Evolutionary conservation across 2,113 vertebrate species (phyloP), one percentile per base, ranked within the genome.

Genomic region (Cavia aperea): DNA sequence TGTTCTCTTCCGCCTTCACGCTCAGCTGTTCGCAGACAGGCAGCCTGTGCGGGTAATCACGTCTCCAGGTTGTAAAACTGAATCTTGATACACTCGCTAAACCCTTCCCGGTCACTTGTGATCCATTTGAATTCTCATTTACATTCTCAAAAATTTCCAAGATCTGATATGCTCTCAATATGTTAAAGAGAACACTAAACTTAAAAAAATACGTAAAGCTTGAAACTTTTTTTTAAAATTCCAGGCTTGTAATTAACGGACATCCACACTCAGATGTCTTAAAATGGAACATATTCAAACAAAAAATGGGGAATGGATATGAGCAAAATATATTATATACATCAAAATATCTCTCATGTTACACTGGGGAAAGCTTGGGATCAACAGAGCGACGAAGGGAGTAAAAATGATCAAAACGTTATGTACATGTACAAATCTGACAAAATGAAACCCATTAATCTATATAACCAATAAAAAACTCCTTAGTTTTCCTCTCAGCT

Each of bases 1-100:
- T 81, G 92, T 15, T 75, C 62, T 39, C 13, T 11, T 60, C 33
- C 11, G 36, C 10, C 75, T 83, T 15, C 10, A 1, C 3, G 29
- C 86, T 58, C 94, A 93, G 95, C 94, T 95, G 94, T 92, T 91
- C 92, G 81, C 68, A 75, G 75, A 72, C 2, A 29, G 93, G 58
- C 82, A 9, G 82, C 18, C 87, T 31, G 7, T 18, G 51, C 82
- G 62, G 58, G 19, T 73, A 26, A 77, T 90, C 88, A 90, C 0
- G 43, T 92, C 82, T 88, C 79, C 85, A 83, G 7, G 0, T 51
- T 72, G 66, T 63, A 60, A 93, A 91, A 70, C 49, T 36, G 77
- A 96, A 93, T 93, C 85, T 85, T 70, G 82, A 93, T 70, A 83
- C 3, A 19, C 84, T 90, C 90, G 21, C 43, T 39, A 83, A 96